A percentile compares a stretch with the other conserved stretches of the same genome.
Evolutionary conservation across 2,888 invertebrate species (phyloP).

Genomic region (Cryptosula pallasiana): DNA sequence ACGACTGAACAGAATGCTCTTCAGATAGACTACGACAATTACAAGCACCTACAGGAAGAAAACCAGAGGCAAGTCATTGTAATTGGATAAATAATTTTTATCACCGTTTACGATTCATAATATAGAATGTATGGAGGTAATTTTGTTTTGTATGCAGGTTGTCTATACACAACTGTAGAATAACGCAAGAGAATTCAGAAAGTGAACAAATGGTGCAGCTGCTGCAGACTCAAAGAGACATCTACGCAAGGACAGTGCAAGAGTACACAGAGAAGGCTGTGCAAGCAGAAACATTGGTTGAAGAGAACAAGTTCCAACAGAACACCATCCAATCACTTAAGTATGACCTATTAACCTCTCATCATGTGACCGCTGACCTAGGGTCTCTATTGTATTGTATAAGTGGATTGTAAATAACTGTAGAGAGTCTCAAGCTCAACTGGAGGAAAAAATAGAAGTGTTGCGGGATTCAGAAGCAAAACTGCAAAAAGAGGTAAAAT

Average conservation of each 20-base stretch:
- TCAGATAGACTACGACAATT: slow-evolving; percentile 16
- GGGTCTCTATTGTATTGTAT: too few relatives aligned
- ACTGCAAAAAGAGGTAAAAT: neutral
- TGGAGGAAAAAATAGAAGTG: neutral
- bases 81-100: too few relatives aligned
- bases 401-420: too few relatives aligned
- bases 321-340: neutral
- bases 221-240: slow-evolving; percentile 48
- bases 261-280: slow-evolving; percentile 4
- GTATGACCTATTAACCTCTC: too few relatives aligned
- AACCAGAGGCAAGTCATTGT: slow-evolving; percentile 9
- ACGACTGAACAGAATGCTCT: neutral
- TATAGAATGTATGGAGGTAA: too few relatives aligned
- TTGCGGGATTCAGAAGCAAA: neutral
- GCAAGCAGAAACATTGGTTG: neutral
- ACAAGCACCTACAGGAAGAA: slow-evolving; percentile 16
- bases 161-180: slow-evolving; percentile 34
- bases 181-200: slow-evolving; percentile 45
- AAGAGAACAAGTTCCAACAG: slow-evolving; percentile 8
- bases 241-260: slow-evolving; percentile 45
- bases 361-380: too few relatives aligned
- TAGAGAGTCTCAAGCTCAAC: neutral
- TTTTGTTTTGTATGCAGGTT: too few relatives aligned
- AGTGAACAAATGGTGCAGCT: slow-evolving; percentile 49
- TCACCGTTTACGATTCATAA: too few relatives aligned